Evolutionary conservation across 2,888 invertebrate genomes (phyloP).

Genomic region (Celastrina argiolus): DNA sequence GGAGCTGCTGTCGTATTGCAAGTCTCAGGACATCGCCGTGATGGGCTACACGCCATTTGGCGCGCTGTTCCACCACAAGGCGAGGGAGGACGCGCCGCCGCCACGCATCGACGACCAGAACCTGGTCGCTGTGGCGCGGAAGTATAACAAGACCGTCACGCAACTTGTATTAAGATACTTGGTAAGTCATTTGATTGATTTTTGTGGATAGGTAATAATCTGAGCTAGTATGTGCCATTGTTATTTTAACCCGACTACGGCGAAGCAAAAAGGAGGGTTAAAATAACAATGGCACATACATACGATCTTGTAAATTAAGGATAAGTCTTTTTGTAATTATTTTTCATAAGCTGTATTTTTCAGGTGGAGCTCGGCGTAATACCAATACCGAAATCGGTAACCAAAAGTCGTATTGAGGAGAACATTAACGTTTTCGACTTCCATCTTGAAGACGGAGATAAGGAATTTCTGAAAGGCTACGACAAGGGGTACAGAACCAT

Average conservation of each 20-base stretch:
- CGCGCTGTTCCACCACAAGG: conserved; percentile 59
- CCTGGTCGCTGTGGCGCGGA: conserved; percentile 74
- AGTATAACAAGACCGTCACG: conserved; percentile 80
- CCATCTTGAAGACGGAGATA: conserved; percentile 40
- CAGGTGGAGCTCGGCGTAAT: conserved; percentile 54
- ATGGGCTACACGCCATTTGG: conserved; percentile 88
- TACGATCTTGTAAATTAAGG: too few species aligned
- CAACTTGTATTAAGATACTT: conserved; percentile 81
- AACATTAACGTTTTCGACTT: conserved; percentile 58
- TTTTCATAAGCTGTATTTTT: too few species aligned
- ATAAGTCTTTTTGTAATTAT: too few species aligned
- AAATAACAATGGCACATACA: too few species aligned
- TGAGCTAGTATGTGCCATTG: too few species aligned
- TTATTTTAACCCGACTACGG: too few species aligned
- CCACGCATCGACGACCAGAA: conserved; percentile 75
- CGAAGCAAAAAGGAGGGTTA: too few species aligned
- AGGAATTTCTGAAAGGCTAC: conserved; percentile 33
- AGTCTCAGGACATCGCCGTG: conserved; percentile 79
- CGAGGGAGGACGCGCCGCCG: conserved; percentile 64
- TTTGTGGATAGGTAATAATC: too few species aligned
- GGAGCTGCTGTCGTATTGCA: conserved; percentile 82
- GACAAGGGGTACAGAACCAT: conserved; percentile 49
- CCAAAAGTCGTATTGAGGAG: conserved; percentile 47
- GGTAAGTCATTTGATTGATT: too few species aligned
- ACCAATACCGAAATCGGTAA: conserved; percentile 57